Conservation (phyloP, 2,797 vertebrate species). For the Anguilla megastoma region DNA sequence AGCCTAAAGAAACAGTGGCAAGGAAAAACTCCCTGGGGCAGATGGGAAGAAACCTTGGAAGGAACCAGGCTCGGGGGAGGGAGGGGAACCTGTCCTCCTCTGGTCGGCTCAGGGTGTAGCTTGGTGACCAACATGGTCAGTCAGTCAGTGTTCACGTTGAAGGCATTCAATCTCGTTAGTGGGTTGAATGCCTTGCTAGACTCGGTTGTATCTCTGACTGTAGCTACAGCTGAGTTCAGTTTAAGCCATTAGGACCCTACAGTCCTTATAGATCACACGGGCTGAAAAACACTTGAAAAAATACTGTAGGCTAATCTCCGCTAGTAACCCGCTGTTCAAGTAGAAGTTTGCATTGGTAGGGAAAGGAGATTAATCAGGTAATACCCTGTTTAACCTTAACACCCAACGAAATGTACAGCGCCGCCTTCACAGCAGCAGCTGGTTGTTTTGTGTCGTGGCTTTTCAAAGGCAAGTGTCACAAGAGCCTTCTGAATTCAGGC, state of each 20-base stretch:
- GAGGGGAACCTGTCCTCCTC: too few relatives aligned
- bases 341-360: not conserved
- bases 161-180: not conserved
- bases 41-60: too few relatives aligned
- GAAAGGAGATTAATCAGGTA: constrained; percentile 26
- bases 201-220: not conserved
- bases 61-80: too few relatives aligned
- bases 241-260: not conserved
- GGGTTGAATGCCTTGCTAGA: not conserved
- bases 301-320: constrained; percentile 22
- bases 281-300: constrained; percentile 3
- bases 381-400: constrained; percentile 34
- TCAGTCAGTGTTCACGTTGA: too few relatives aligned
- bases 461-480: not conserved
- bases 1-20: too few relatives aligned
- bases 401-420: constrained; percentile 24
- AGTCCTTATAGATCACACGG: not conserved
- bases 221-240: not conserved
- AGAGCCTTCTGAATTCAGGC: not conserved
- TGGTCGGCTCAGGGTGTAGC: too few relatives aligned
- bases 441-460: not conserved
- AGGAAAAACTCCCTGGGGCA: too few relatives aligned
- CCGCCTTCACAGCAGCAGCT: not conserved
- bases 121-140: too few relatives aligned
- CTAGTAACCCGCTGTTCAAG: constrained; percentile 8